These are phyloP conservation scores for Oryzias woworae DNA, from an alignment of 2,113 vertebrate species.

Conservation along the genomic window DNA sequence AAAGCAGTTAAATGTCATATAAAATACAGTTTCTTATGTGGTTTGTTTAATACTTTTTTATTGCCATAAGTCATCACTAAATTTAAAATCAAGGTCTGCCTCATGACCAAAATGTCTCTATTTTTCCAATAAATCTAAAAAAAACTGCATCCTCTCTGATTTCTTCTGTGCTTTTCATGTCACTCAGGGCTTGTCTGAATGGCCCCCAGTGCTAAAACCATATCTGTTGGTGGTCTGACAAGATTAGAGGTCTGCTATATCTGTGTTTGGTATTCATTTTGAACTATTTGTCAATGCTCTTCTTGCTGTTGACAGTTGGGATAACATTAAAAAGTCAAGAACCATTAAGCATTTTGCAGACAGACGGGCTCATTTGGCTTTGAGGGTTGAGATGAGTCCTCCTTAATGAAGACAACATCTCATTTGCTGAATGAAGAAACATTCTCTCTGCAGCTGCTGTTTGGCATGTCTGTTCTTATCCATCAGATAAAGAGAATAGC, in stretches of 20 bases:
- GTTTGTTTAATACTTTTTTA: too few relatives aligned
- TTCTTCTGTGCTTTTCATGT: slow-evolving; percentile 12
- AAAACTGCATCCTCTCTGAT: background rate
- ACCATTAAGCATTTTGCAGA: slow-evolving; percentile 26
- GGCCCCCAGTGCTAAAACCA: background rate
- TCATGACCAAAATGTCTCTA: background rate
- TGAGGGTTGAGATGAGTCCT: slow-evolving; percentile 34
- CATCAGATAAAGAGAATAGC: slow-evolving; percentile 49
- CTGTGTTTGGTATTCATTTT: slow-evolving; percentile 19
- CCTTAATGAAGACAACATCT: slow-evolving; percentile 11
- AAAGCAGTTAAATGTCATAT: too few relatives aligned
- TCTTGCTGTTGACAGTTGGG: slow-evolving; percentile 15
- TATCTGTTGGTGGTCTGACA: slow-evolving; percentile 20
- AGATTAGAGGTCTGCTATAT: slow-evolving; percentile 10
- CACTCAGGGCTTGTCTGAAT: background rate
- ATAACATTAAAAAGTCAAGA: slow-evolving; percentile 23
- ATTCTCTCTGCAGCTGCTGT: slow-evolving; percentile 30
- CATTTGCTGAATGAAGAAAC: slow-evolving; percentile 37
- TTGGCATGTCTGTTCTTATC: slow-evolving; percentile 48
- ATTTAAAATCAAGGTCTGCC: too few relatives aligned
- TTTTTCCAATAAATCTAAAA: background rate
- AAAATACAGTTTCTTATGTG: too few relatives aligned
- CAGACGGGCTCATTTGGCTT: slow-evolving; percentile 2
- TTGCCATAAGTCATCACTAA: too few relatives aligned
- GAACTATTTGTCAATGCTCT: slow-evolving; percentile 14